A percentile compares a stretch with the other conserved stretches of the same genome.
Evolutionary conservation across 2,113 vertebrate species (phyloP).

Genomic region (Eulemur macaco): DNA sequence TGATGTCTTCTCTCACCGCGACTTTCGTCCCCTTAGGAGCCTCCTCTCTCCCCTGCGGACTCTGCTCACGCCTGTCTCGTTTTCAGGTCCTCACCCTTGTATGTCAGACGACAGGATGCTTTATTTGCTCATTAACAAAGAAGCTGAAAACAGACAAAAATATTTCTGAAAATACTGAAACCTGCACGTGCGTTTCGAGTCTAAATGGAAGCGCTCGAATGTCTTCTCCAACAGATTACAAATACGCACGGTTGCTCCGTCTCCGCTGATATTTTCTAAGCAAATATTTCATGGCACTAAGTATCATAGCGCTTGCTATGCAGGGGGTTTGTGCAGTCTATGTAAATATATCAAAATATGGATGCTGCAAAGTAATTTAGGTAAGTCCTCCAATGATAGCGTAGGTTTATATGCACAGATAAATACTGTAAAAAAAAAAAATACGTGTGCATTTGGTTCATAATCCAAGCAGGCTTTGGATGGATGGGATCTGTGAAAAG

Average conservation of each 20-base stretch:
- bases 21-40: slow-evolving; percentile 80
- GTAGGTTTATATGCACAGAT: neutral
- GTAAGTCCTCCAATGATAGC: neutral
- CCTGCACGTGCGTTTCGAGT: neutral
- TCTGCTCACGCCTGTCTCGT: slow-evolving; percentile 51
- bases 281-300: slow-evolving; percentile 35
- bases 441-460: neutral
- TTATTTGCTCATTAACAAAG: slow-evolving; percentile 67
- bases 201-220: slow-evolving; percentile 11
- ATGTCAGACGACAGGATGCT: slow-evolving; percentile 69
- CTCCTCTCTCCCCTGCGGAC: slow-evolving; percentile 68
- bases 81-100: slow-evolving; percentile 59
- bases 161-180: slow-evolving; percentile 43
- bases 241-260: neutral
- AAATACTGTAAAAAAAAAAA: neutral
- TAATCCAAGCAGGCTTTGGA: neutral
- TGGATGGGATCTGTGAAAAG: neutral
- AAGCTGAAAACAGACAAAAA: slow-evolving; percentile 30
- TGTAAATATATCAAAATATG: neutral
- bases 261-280: slow-evolving; percentile 33
- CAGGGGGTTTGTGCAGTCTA: neutral
- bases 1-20: slow-evolving; percentile 81
- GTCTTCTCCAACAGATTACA: neutral
- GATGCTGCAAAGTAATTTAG: slow-evolving; percentile 13
- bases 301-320: neutral